These are phyloP conservation scores for Circaetus cinerascens DNA, from an alignment of 2,113 vertebrate genomes.

Conservation along the genomic window DNA sequence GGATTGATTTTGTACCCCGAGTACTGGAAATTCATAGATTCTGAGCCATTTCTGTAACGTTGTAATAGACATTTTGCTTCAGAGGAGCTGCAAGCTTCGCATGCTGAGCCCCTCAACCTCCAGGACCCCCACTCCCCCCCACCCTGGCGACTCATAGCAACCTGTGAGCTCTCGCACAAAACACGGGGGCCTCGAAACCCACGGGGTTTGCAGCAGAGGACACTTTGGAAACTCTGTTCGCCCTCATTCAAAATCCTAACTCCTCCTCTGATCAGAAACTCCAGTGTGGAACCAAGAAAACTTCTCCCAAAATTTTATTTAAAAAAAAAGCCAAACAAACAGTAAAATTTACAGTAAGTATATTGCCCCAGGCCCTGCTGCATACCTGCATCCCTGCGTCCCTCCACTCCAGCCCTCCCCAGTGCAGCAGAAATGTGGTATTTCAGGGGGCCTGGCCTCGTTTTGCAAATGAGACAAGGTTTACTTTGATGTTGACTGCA, in stretches of 20 bases:
- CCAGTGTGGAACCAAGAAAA: neutral
- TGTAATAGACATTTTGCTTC: neutral
- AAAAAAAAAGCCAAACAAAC: neutral
- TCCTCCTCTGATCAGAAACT: neutral
- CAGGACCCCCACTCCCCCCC: neutral
- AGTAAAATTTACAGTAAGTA: neutral
- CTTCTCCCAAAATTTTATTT: neutral
- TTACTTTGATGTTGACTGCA: neutral
- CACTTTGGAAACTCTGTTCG: neutral
- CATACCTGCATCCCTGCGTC: rapidly evolving
- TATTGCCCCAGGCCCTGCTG: neutral
- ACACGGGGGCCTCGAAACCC: rapidly evolving
- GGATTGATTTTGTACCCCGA: neutral
- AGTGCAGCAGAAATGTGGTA: neutral
- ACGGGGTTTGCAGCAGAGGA: rapidly evolving
- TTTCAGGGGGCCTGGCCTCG: neutral
- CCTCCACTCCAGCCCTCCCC: neutral
- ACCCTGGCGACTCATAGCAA: rapidly evolving
- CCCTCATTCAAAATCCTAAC: neutral
- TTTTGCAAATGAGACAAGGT: neutral
- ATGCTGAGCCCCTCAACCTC: rapidly evolving
- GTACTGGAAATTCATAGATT: neutral
- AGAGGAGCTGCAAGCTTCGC: neutral
- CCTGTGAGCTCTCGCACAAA: rapidly evolving
- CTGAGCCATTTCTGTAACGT: neutral